Base-by-base conservation (phyloP, 92 coral and sea anemone genomes). In the Metridium senile region DNA sequence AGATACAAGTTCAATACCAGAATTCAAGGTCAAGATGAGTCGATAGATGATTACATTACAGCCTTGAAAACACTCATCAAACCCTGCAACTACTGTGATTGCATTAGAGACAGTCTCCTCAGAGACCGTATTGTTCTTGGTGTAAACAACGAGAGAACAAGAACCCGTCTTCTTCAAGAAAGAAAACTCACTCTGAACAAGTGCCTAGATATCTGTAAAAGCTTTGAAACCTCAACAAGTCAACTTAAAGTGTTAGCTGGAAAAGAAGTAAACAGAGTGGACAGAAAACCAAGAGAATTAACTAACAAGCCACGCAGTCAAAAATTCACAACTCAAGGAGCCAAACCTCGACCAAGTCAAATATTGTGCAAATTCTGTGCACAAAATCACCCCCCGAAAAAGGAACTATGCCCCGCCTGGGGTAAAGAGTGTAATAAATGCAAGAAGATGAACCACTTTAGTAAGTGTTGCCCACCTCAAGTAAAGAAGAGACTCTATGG, bases 381-480 rank as follows among this genome's bases (percentile, higher is more conserved):
- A 34, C 72, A 74, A 69, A 58, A 56, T 13, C 89, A 85, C 45
- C 76, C 31, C 20, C 82, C 29, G 1, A 20, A 66, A 29, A 18
- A 70, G 33, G 53, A 85, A 62, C 74, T 33, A 23, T 80, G 86
- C 29, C 86, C 89, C 19, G 86, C 86, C 1, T 85, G 56, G 68
- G 82, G 86, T 11, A 85, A 85, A 82, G 74, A 28, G 9, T 85
- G 86, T 61, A 65, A 58, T 11, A 81, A 80, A 58, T 85, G 89
- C 66, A 80, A 74, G 57, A 49, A 47, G 33, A 56, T 9, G 34
- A 81, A 85, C 73, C 82, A 80, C 34, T 85, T 73, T 68, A 79
- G 58, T n/a, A 67, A 63, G 16, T 79, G 80, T 58, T 80, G 72
- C 71, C 81, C 84, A 33, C 75, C 75, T 62, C 27, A n/a, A 3